Percentiles rank a stretch among this genome's conserved stretches.
Conservation (phyloP, 2,113 vertebrate species). For the Erinaceus europaeus region DNA sequence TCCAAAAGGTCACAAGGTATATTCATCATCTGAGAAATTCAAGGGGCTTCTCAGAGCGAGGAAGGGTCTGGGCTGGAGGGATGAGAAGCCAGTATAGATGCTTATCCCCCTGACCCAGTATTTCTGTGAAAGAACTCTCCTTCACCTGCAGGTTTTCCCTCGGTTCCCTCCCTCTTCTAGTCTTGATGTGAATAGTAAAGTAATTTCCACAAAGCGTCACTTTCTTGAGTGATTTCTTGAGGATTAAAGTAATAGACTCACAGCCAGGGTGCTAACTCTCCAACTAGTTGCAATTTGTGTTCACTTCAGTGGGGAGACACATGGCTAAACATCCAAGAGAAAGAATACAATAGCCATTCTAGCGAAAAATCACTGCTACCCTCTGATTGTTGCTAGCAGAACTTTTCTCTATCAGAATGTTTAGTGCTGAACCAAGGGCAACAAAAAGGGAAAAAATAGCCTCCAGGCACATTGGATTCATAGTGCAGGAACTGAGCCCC, state of each 20-base stretch:
- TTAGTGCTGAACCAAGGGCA: neutral
- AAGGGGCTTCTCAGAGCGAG: neutral
- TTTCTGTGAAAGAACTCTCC: neutral
- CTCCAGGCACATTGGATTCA: too few relatives aligned
- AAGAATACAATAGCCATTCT: neutral
- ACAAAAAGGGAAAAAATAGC: too few relatives aligned
- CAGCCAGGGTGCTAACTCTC: neutral
- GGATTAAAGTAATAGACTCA: constrained; percentile 17
- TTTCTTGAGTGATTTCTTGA: neutral
- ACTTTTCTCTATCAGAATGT: neutral
- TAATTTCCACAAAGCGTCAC: neutral
- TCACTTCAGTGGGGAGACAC: neutral
- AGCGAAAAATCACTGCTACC: neutral
- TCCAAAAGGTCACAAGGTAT: constrained; percentile 18
- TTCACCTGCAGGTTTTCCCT: neutral
- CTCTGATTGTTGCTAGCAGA: neutral
- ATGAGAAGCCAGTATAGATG: neutral
- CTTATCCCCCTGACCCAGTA: neutral
- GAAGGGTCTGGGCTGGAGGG: neutral
- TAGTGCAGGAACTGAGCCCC: too few relatives aligned
- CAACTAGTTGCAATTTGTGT: neutral
- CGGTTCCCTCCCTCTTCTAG: neutral
- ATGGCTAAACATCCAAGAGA: neutral
- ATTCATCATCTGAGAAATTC: constrained; percentile 18
- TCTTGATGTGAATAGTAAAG: neutral